These are phyloP conservation scores for Calyptomena viridis DNA, from an alignment of 2,113 vertebrate genomes.

Conservation along the genomic window DNA sequence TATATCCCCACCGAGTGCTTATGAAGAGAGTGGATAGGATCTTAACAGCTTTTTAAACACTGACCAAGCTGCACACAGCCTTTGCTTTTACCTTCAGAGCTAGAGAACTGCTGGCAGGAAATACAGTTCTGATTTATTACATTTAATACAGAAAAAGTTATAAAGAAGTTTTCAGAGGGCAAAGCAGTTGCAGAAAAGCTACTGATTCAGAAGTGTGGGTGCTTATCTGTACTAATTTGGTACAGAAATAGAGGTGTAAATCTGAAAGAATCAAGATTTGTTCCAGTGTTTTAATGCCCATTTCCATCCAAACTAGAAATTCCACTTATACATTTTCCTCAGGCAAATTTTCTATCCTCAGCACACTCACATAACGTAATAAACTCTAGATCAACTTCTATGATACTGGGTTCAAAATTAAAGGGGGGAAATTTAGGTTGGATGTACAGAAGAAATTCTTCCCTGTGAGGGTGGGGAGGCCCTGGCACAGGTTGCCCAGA, in stretches of 20 bases:
- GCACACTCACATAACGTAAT: neutral
- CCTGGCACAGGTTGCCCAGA: neutral
- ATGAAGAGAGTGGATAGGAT: neutral
- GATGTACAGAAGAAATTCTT: neutral
- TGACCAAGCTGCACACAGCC: neutral
- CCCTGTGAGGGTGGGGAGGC: rapidly evolving
- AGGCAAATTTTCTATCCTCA: neutral
- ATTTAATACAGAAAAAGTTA: neutral
- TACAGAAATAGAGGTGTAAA: neutral
- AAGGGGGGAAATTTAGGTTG: neutral
- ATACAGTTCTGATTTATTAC: neutral
- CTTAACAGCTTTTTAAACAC: neutral
- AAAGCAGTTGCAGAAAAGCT: neutral
- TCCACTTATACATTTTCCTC: neutral
- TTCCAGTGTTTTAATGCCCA: neutral
- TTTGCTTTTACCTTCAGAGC: neutral
- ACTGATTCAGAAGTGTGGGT: neutral
- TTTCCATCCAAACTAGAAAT: neutral
- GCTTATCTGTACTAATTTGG: neutral
- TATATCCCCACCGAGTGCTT: neutral
- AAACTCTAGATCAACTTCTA: neutral
- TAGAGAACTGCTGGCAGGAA: neutral
- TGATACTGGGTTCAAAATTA: neutral
- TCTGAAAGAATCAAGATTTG: neutral
- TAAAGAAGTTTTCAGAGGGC: neutral